These are phyloP conservation scores for Thaumatotibia leucotreta DNA, from an alignment of 1,140 invertebrate genomes.

Conservation along the genomic window DNA sequence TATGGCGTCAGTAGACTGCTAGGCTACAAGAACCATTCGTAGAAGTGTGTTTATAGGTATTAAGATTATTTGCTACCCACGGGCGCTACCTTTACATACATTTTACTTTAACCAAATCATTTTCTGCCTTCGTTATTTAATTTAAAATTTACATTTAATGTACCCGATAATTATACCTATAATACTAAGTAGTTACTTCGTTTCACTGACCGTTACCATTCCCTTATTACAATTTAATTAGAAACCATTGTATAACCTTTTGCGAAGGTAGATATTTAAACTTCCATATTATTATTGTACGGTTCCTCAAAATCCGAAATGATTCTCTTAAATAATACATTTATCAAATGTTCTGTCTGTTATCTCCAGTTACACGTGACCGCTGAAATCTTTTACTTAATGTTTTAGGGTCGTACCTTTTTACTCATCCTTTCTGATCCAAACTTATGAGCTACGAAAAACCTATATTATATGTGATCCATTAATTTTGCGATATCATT, in stretches of 20 bases:
- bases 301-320: background rate
- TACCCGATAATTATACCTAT: too few species aligned
- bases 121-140: too few species aligned
- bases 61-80: background rate
- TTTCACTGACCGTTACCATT: background rate
- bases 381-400: slow-evolving; percentile 4
- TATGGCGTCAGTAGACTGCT: background rate
- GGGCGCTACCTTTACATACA: too few species aligned
- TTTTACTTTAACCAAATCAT: background rate
- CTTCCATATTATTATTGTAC: background rate
- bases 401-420: background rate
- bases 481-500: background rate
- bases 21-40: background rate
- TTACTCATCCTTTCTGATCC: background rate
- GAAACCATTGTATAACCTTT: too few species aligned
- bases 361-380: background rate
- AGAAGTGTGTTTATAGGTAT: background rate
- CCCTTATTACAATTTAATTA: background rate
- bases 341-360: background rate
- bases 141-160: too few species aligned
- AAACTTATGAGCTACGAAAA: background rate
- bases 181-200: too few species aligned
- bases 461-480: background rate
- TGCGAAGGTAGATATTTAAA: too few species aligned
- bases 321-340: background rate